Evolutionary conservation across 1,140 invertebrate genomes (phyloP).

Genomic region (Euwallacea similis): DNA sequence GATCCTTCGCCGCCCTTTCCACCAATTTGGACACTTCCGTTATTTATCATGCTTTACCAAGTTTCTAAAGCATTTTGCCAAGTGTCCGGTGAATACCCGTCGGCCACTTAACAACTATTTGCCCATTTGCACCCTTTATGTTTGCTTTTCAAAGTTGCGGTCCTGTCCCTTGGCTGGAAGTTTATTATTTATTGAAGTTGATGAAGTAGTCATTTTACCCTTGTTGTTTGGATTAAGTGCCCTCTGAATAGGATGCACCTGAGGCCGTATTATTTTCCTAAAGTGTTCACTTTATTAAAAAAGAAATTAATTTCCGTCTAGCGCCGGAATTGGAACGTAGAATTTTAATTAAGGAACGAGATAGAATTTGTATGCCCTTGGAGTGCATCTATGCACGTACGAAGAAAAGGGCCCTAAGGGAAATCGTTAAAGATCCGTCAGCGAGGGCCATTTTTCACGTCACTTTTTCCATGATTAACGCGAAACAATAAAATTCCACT

Average conservation of each 20-base stretch:
- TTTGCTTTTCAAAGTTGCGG: constrained; percentile 17
- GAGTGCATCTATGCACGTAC: not conserved
- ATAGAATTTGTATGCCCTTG: no score
- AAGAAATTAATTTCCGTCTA: no score
- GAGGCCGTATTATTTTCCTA: no score
- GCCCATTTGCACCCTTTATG: constrained; percentile 20
- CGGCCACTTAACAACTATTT: constrained; percentile 27
- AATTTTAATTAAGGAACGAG: no score
- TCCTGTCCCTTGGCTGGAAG: not conserved
- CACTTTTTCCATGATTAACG: constrained; percentile 28
- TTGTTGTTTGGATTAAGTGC: not conserved
- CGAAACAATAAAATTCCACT: constrained; percentile 31
- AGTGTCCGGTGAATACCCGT: constrained; percentile 16
- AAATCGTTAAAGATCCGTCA: constrained; percentile 24
- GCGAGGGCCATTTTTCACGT: constrained; percentile 19
- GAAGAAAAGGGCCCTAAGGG: constrained; percentile 5
- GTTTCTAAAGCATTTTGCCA: constrained; percentile 21
- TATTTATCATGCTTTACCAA: constrained; percentile 25
- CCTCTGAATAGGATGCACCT: no score
- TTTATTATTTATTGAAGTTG: constrained; percentile 23
- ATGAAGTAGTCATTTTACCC: not conserved
- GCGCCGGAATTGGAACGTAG: no score
- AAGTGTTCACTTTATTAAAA: no score
- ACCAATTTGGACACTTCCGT: constrained; percentile 21
- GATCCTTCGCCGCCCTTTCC: constrained; percentile 11